A percentile compares a stretch with the other conserved stretches of the same genome.
These are phyloP conservation scores for Tyrophagus putrescentiae DNA, from an alignment of 1,140 invertebrate genomes.

Conservation along the genomic window DNA sequence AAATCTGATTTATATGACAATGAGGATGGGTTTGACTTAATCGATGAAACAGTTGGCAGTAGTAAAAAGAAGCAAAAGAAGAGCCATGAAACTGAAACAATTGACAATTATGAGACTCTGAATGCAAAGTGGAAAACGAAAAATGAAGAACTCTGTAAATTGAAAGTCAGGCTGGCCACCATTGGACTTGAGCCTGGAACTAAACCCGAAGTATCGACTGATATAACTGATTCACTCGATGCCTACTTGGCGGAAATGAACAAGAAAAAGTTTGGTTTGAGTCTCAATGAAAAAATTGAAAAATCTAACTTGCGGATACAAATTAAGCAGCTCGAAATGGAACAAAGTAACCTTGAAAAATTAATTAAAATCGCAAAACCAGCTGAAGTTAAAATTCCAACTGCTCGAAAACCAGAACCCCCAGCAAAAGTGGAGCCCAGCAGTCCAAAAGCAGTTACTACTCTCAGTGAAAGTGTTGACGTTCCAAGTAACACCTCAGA, in stretches of 20 bases:
- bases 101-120: slow-evolving; percentile 20
- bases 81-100: not conserved
- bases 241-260: slow-evolving; percentile 14
- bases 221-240: slow-evolving; percentile 18
- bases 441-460: too few relatives aligned
- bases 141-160: slow-evolving; percentile 17
- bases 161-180: slow-evolving; percentile 18
- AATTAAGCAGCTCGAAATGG: slow-evolving; percentile 17
- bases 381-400: not conserved
- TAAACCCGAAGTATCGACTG: not conserved
- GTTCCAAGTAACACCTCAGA: too few relatives aligned
- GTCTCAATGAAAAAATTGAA: slow-evolving; percentile 23
- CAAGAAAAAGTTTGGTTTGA: not conserved
- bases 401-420: not conserved
- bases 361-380: slow-evolving; percentile 23
- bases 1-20: slow-evolving; percentile 11
- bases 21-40: slow-evolving; percentile 18
- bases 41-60: slow-evolving; percentile 20
- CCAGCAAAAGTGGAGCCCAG: not conserved
- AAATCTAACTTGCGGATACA: slow-evolving; percentile 21
- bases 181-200: not conserved
- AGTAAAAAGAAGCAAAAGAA: slow-evolving; percentile 10
- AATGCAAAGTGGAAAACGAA: slow-evolving; percentile 21
- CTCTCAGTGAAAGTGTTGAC: too few relatives aligned
- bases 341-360: slow-evolving; percentile 20